Conservation (phyloP, 2,797 vertebrate species). For the Gymnocypris eckloni region DNA sequence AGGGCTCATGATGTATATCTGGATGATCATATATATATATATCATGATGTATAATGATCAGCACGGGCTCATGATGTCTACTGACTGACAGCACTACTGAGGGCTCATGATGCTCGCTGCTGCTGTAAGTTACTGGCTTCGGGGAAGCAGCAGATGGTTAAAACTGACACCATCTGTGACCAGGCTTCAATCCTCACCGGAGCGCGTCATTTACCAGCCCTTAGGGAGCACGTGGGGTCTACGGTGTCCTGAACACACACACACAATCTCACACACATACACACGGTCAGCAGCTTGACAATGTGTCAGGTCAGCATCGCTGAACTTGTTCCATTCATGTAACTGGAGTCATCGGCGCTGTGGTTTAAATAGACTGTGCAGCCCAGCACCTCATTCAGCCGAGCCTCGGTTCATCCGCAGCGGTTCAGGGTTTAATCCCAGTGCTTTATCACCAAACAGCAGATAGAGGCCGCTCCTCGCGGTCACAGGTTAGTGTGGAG, state of each 20-base stretch:
- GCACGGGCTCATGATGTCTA: too few species aligned
- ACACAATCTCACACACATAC: too few species aligned
- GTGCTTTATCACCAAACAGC: too few species aligned
- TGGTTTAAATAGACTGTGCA: neutral
- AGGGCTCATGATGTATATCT: too few species aligned
- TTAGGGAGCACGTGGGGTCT: slow-evolving; percentile 54
- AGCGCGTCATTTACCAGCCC: slow-evolving; percentile 77
- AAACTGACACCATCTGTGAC: slow-evolving; percentile 82
- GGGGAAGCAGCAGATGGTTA: slow-evolving; percentile 78
- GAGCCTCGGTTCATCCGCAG: neutral
- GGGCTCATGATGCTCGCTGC: neutral
- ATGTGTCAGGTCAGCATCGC: slow-evolving; percentile 11
- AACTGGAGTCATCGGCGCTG: neutral
- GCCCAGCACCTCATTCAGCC: neutral
- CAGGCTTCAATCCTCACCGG: slow-evolving; percentile 73
- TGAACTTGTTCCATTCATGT: slow-evolving; percentile 11
- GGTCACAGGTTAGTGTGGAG: neutral
- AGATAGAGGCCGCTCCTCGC: too few species aligned
- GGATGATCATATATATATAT: too few species aligned
- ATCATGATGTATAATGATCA: too few species aligned
- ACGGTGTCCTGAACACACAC: neutral
- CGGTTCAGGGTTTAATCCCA: neutral
- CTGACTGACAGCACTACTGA: too few species aligned
- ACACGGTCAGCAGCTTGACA: neutral
- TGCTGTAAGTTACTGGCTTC: neutral